Base-by-base conservation (phyloP, 2,797 vertebrate species). In the Chloroceryle amazona region DNA sequence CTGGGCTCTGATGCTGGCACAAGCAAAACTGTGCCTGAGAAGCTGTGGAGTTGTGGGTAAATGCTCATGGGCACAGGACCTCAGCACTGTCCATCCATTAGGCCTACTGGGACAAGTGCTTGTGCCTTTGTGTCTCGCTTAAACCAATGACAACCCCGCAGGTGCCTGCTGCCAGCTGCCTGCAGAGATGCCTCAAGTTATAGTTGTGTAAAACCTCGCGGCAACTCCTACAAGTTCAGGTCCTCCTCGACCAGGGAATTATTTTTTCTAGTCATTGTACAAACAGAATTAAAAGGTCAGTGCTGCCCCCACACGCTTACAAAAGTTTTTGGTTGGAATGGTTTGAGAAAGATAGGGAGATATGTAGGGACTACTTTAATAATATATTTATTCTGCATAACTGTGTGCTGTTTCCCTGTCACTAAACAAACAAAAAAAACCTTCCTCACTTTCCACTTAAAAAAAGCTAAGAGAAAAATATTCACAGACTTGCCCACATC, bases 231-330 rank as follows among this genome's bases (percentile, higher is more conserved):
- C 0, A 17, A 84, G 51, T 51, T 72, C 85, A 86, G 33, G 63
- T 66, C 82, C 70, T 91, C 35, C 66, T 61, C 2, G 7, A 25
- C 78, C 81, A 73, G 18, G 62, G 80, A 73, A 83, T 90, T 91
- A 41, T 90, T 62, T 79, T 94, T 91, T 60, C 70, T 66, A 73
- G 60, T 19, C 70, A n/a, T 54, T 82, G 55, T 67, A 81, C 76
- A 94, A 93, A 93, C 76, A 93, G 91, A 94, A 95, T 81, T 79
- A 88, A 94, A 96, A 96, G 95, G 91, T 91, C 93, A 91, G 79
- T 93, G 76, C 96, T 95, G 94, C 93, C 95, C 95, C 96, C 95
- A 96, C 80, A 94, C 0, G 83, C 93, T 95, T 96, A 93, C 73
- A 84, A 72, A 91, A 90, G 94, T 89, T 95, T 90, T 88, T 81